phyloP scores from a whole-genome alignment of 2,797 vertebrate species.

The Pogonophryne albipinna region DNA sequence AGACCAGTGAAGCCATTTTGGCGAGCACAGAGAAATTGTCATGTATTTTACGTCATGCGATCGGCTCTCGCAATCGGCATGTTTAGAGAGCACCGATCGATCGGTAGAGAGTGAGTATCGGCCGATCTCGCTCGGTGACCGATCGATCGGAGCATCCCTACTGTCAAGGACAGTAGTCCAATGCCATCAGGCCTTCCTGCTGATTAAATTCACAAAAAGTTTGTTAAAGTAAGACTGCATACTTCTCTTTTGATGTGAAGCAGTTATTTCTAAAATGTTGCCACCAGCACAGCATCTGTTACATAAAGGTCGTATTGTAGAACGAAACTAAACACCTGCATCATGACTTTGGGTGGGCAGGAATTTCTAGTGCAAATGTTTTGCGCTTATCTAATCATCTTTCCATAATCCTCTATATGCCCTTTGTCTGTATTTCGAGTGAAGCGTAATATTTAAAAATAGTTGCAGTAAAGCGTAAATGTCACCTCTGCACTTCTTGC shows the following conservation, averaged over 20 bases:
- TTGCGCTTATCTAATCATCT: conserved; percentile 44
- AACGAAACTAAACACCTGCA: conserved; percentile 17
- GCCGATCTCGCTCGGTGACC: too few species aligned
- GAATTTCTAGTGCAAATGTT: conserved; percentile 28
- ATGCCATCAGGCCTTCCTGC: not conserved
- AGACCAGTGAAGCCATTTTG: too few species aligned
- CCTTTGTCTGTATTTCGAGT: conserved; percentile 33
- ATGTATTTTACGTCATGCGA: too few species aligned
- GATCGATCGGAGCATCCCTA: too few species aligned
- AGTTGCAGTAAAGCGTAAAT: conserved; percentile 47
- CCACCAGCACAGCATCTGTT: not conserved
- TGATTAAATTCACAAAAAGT: conserved; percentile 5
- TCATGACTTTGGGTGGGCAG: conserved; percentile 19
- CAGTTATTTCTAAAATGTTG: conserved; percentile 6
- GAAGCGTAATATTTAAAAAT: conserved; percentile 46
- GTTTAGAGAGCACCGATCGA: too few species aligned
- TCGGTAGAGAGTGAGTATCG: too few species aligned
- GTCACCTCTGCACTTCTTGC: conserved; percentile 18
- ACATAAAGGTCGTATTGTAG: not conserved
- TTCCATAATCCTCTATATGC: conserved; percentile 25
- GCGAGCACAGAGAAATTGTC: too few species aligned
- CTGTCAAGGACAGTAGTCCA: not conserved
- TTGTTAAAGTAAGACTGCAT: not conserved
- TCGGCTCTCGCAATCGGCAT: too few species aligned
- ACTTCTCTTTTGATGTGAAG: not conserved